A percentile compares a stretch with the other conserved stretches of the same genome.
phyloP scores from a whole-genome alignment of 2,113 vertebrate genomes.

The Gulo gulo region DNA sequence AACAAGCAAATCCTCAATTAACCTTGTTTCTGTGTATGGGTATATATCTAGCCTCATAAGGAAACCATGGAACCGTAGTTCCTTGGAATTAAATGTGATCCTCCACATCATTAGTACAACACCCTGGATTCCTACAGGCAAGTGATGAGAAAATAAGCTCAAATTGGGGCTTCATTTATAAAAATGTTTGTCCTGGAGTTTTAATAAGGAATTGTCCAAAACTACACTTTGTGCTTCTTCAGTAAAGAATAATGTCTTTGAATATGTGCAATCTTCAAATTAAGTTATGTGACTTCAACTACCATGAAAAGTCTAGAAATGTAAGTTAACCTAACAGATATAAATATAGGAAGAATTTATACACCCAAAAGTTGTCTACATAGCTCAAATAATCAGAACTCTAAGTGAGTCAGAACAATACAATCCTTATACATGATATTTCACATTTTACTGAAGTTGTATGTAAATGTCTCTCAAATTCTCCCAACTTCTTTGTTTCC shows the following conservation, averaged over 20 bases:
- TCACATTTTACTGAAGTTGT: not conserved
- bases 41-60: not conserved
- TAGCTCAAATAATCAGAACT: not conserved
- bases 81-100: not conserved
- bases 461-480: not conserved
- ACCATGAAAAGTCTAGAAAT: not conserved
- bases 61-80: not conserved
- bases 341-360: not conserved
- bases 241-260: not conserved
- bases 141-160: not conserved
- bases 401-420: not conserved
- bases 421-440: not conserved
- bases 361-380: not conserved
- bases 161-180: not conserved
- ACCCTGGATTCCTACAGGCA: not conserved
- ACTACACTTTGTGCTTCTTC: not conserved
- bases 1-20: constrained; percentile 16
- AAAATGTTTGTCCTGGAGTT: not conserved
- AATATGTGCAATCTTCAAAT: not conserved
- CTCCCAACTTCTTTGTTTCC: not conserved
- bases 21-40: not conserved
- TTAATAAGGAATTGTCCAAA: not conserved
- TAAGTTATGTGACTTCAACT: not conserved
- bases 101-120: not conserved
- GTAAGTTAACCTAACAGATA: not conserved